These are phyloP conservation scores for Oncorhynchus tshawytscha DNA, from an alignment of 2,113 vertebrate species.

Conservation along the genomic window DNA sequence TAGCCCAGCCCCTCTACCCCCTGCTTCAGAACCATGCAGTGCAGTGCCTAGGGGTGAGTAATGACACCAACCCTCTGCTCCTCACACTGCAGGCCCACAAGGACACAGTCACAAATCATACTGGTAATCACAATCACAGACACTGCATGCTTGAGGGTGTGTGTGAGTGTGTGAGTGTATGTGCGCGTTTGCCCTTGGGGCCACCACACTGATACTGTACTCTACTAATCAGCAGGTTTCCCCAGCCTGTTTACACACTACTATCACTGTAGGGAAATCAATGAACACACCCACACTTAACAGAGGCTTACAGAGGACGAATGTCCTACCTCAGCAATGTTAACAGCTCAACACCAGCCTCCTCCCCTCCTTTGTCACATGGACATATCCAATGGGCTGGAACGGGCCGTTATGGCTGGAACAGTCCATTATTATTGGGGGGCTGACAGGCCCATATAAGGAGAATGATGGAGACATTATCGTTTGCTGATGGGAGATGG, in stretches of 20 bases:
- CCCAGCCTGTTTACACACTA: neutral
- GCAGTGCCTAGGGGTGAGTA: constrained; percentile 42
- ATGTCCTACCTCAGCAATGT: neutral
- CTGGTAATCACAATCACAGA: neutral
- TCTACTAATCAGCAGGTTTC: constrained; percentile 1
- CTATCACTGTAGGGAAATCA: neutral
- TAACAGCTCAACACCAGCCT: constrained; percentile 5
- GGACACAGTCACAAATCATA: neutral
- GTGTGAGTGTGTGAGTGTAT: neutral
- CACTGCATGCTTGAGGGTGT: neutral
- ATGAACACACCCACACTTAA: neutral
- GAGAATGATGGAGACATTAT: neutral
- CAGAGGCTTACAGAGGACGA: no score
- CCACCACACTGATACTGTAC: neutral
- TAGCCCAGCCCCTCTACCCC: neutral
- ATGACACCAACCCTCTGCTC: neutral
- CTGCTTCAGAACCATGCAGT: neutral
- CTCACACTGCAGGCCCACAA: neutral
- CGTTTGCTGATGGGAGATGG: neutral
- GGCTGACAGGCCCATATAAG: neutral
- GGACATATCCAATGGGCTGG: neutral
- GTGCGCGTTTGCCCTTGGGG: neutral
- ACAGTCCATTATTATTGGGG: constrained; percentile 10
- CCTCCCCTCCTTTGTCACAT: constrained; percentile 14
- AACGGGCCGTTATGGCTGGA: constrained; percentile 2